Evolutionary conservation across 2,888 invertebrate genomes (phyloP), one percentile per base, ranked within the genome.

Genomic region (Campopleginae sp.): DNA sequence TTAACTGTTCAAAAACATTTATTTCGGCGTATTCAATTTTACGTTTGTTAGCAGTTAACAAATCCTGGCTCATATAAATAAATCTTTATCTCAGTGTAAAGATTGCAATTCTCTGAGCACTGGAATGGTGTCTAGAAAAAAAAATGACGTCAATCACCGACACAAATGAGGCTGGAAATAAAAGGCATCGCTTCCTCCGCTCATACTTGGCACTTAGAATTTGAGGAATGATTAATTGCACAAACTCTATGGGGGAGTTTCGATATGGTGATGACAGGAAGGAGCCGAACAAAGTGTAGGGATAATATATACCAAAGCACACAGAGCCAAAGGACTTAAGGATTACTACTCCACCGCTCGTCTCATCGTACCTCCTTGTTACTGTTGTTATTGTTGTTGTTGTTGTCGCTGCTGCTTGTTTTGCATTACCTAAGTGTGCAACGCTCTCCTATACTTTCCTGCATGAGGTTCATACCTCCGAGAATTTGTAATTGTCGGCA

Each of bases 401-500:
- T 74, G 68, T 70, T 70, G 58, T 80, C 54, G 75, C 54, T 77
- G 66, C 51, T 23, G 58, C 27, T 61, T 63, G 61, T 80, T 75
- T 70, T 72, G 48, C 19, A 61, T 63, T 70, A 65, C 63, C 51
- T n/a, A 33, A 68, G 38, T 61, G 71, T 75, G 27, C 17, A 46
- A 54, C 75, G 63, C 58, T 23, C 23, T 58, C 12, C 58, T 23
- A n/a, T n/a, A 33, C 6, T 48, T n/a, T 44, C 10, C 19, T 44
- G 27, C 27, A 17, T 42, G 80, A 65, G 75, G 8, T 66, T 31
- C 17, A n/a, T 48, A 42, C 72, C 74, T 63, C 17, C 1, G 80
- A 72, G 77, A 61, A 81, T 84, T 84, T 33, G 84, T 77, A 80
- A 84, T 81, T 74, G 80, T 84, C 71, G 75, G 79, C 79, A 48